These are phyloP conservation scores for Eulemur rufifrons DNA, from an alignment of 2,113 vertebrate genomes.

Conservation along the genomic window DNA sequence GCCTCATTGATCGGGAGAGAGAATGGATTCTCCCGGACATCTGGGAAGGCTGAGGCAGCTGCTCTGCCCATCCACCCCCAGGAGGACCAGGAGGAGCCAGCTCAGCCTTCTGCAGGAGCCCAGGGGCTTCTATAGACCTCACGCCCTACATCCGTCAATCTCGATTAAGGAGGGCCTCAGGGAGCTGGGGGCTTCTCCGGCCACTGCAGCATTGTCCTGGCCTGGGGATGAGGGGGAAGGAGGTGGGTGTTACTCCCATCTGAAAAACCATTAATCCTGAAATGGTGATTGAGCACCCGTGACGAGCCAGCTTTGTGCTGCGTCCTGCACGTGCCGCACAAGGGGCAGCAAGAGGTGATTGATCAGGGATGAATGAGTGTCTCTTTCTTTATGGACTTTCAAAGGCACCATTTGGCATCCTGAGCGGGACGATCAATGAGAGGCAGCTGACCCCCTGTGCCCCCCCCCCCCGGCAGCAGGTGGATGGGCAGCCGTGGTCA, in stretches of 20 bases:
- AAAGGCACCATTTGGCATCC: slow-evolving; percentile 75
- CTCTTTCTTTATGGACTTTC: slow-evolving; percentile 68
- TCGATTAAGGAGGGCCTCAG: slow-evolving; percentile 52
- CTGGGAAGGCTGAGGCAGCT: slow-evolving; percentile 66
- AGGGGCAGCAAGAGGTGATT: slow-evolving; percentile 23
- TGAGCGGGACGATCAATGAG: slow-evolving; percentile 37
- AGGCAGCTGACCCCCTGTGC: slow-evolving; percentile 65
- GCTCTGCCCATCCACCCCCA: not conserved
- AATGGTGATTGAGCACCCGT: not conserved
- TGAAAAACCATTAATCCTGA: slow-evolving; percentile 46
- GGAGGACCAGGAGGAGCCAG: not conserved
- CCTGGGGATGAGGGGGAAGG: slow-evolving; percentile 5
- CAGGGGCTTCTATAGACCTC: not conserved
- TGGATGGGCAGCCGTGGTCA: slow-evolving; percentile 24
- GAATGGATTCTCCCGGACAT: slow-evolving; percentile 40
- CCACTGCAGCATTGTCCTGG: slow-evolving; percentile 46
- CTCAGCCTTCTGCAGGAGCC: slow-evolving; percentile 9
- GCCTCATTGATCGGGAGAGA: not conserved
- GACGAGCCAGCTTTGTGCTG: slow-evolving; percentile 58
- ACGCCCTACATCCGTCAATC: slow-evolving; percentile 59
- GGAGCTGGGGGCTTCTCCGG: not conserved
- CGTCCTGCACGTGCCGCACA: slow-evolving; percentile 9
- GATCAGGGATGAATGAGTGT: slow-evolving; percentile 52
- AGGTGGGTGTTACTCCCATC: not conserved
- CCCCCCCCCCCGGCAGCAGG: slow-evolving; percentile 71